A percentile compares a stretch with the other conserved stretches of the same genome.
Evolutionary conservation across 2,797 vertebrate genomes (phyloP).

Genomic region (Peromyscus melanophrys): DNA sequence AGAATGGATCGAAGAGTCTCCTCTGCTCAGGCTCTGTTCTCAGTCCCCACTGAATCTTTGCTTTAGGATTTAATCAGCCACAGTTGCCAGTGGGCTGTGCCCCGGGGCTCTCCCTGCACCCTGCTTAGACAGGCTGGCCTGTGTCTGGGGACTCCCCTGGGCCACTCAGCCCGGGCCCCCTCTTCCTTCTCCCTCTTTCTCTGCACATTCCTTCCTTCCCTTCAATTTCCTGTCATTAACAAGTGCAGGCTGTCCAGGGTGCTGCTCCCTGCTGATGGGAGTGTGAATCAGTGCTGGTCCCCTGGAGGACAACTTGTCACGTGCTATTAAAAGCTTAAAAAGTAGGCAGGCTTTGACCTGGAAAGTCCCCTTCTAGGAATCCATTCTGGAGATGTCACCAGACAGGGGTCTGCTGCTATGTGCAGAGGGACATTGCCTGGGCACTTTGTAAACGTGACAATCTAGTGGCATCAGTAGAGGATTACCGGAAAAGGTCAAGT

Average conservation of each 20-base stretch:
- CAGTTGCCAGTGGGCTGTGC: not conserved
- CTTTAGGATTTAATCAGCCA: conserved; percentile 84
- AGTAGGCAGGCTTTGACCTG: conserved; percentile 63
- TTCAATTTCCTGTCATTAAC: conserved; percentile 57
- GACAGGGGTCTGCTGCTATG: not conserved
- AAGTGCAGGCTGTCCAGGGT: conserved; percentile 44
- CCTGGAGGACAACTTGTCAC: conserved; percentile 76
- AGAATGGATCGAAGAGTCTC: conserved; percentile 85
- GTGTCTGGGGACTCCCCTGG: not conserved
- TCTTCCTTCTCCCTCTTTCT: not conserved
- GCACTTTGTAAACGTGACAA: not conserved
- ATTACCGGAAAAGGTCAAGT: not conserved
- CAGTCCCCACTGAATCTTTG: conserved; percentile 77
- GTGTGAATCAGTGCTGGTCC: conserved; percentile 69
- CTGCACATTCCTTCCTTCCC: conserved; percentile 2
- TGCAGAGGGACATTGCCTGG: not conserved
- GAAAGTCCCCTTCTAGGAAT: conserved; percentile 71
- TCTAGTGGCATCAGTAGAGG: not conserved
- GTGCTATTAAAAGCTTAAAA: conserved; percentile 74
- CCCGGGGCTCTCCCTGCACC: not conserved
- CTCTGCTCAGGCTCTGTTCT: conserved; percentile 82
- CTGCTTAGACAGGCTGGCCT: not conserved
- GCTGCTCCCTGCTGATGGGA: conserved; percentile 47
- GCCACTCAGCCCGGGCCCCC: not conserved
- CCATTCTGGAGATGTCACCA: conserved; percentile 20